phyloP scores from a whole-genome alignment of 2,113 vertebrate genomes.

The Leptobrachium ailaonicum region DNA sequence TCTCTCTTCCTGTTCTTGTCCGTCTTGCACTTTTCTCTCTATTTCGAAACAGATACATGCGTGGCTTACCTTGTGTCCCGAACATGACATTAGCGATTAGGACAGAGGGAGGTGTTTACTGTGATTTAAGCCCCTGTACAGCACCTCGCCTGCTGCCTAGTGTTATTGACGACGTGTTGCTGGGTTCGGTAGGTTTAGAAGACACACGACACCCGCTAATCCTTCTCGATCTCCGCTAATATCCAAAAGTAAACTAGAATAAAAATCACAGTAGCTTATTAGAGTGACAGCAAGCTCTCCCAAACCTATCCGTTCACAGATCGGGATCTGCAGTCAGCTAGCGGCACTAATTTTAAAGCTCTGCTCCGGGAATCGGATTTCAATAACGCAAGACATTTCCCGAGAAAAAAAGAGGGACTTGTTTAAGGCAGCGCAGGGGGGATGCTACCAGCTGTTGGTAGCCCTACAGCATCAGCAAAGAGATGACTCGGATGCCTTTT shows the following conservation, averaged over 20 bases:
- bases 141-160: not conserved
- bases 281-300: conserved; percentile 3
- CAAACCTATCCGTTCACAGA: not conserved
- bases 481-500: conserved; percentile 13
- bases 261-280: not conserved
- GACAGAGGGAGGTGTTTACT: conserved; percentile 16
- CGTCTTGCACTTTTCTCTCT: too few species aligned
- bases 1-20: too few species aligned
- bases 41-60: not conserved
- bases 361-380: conserved; percentile 32
- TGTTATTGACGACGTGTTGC: conserved; percentile 10
- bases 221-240: conserved; percentile 37
- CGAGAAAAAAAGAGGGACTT: conserved; percentile 38
- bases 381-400: conserved; percentile 42
- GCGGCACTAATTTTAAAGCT: conserved; percentile 16
- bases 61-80: not conserved
- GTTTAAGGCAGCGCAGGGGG: conserved; percentile 24
- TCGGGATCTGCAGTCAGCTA: conserved; percentile 4
- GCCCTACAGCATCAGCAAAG: conserved; percentile 26
- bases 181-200: conserved; percentile 9
- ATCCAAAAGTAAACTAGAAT: conserved; percentile 23
- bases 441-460: conserved; percentile 44
- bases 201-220: conserved; percentile 14
- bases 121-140: conserved; percentile 23
- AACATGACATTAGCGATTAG: not conserved